Percentiles rank a stretch among this genome's conserved stretches.
phyloP scores from a whole-genome alignment of 2,113 vertebrate species.

The Stigmatopora nigra region DNA sequence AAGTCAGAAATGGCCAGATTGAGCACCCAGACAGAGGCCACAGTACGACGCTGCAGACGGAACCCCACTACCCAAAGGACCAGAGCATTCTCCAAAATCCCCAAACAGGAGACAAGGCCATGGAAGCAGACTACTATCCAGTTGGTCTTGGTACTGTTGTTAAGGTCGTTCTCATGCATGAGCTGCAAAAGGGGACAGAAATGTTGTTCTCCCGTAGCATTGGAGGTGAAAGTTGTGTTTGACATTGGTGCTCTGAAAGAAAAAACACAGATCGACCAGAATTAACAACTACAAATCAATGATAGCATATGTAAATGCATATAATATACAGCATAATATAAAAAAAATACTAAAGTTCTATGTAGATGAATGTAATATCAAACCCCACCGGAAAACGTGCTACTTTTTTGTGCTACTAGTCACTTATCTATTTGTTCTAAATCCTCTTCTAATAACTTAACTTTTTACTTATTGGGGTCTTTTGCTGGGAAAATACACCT shows the following conservation, averaged over 20 bases:
- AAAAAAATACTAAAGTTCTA: too few species aligned
- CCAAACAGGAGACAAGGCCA: conserved; percentile 67
- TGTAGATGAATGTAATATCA: too few species aligned
- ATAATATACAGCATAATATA: too few species aligned
- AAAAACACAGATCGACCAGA: neutral
- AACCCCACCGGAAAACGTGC: too few species aligned
- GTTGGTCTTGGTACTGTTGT: conserved; percentile 44
- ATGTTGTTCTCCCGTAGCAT: neutral
- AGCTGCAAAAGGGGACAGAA: conserved; percentile 50
- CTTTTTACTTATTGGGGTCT: too few species aligned
- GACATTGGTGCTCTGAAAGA: conserved; percentile 29
- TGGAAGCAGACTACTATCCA: conserved; percentile 60
- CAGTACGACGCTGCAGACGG: conserved; percentile 77
- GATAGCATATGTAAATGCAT: neutral
- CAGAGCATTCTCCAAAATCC: conserved; percentile 81
- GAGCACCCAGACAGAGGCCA: conserved; percentile 85
- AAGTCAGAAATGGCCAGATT: conserved; percentile 86
- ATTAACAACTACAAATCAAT: neutral
- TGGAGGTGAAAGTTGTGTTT: conserved; percentile 7
- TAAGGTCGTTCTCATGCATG: conserved; percentile 41
- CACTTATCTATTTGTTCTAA: too few species aligned
- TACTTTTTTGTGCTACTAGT: too few species aligned
- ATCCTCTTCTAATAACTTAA: too few species aligned
- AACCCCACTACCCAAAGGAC: conserved; percentile 78
- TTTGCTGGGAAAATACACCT: too few species aligned